A percentile compares a stretch with the other conserved stretches of the same genome.
Conservation (phyloP, 2,888 invertebrate genomes). For the Leptinotarsa haldemani region DNA sequence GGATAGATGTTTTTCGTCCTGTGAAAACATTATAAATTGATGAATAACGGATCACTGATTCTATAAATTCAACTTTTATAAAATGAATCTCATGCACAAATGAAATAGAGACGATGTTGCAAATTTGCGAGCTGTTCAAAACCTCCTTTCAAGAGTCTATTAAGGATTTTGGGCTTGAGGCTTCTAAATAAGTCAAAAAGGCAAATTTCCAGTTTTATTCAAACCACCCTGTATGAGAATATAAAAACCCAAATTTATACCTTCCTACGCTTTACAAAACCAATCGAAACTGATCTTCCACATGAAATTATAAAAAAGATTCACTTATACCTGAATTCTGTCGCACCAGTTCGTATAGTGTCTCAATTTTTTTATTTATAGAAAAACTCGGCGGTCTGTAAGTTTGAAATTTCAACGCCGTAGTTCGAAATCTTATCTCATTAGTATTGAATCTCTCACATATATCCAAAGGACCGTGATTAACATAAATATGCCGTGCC, state of each 20-base stretch:
- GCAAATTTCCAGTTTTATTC: background rate
- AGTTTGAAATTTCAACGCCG: constrained; percentile 48
- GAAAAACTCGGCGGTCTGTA: constrained; percentile 36
- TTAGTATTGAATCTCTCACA: constrained; percentile 55
- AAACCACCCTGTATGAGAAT: background rate
- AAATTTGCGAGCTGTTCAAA: too few relatives aligned
- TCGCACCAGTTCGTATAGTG: constrained; percentile 25
- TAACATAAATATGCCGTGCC: constrained; percentile 52
- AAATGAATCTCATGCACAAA: too few relatives aligned
- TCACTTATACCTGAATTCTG: constrained; percentile 42
- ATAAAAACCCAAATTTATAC: background rate
- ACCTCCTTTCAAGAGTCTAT: too few relatives aligned
- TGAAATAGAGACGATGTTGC: too few relatives aligned
- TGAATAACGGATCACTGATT: too few relatives aligned
- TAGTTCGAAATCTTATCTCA: constrained; percentile 50
- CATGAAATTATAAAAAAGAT: constrained; percentile 31
- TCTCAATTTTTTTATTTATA: constrained; percentile 24
- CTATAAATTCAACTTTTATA: too few relatives aligned
- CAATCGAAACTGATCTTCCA: constrained; percentile 14
- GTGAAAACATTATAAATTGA: too few relatives aligned
- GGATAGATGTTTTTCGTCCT: too few relatives aligned
- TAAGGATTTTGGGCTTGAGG: too few relatives aligned
- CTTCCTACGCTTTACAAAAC: background rate
- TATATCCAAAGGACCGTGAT: constrained; percentile 49
- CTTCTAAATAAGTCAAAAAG: too few relatives aligned